phyloP scores from a whole-genome alignment of 2,113 vertebrate genomes.

The Muntiacus reevesi region DNA sequence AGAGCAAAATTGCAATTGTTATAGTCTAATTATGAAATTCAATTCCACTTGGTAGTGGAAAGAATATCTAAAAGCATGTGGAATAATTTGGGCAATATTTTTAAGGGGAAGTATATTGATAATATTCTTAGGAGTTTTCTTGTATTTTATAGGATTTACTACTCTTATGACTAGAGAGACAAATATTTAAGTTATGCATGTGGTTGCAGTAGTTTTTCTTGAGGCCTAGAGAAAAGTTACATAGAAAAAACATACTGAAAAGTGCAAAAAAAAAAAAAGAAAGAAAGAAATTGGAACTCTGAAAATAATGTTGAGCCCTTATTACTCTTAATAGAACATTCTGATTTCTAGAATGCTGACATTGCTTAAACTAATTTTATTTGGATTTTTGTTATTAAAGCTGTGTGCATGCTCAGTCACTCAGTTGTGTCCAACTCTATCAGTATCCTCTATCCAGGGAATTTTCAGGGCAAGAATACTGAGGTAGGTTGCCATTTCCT shows the following conservation, averaged over 20 bases:
- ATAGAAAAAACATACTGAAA: not conserved
- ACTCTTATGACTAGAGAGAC: not conserved
- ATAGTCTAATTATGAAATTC: not conserved
- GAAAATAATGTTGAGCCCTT: not conserved
- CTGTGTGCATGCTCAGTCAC: rapidly evolving
- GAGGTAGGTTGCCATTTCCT: not conserved
- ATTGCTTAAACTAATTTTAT: not conserved
- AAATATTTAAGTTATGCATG: not conserved
- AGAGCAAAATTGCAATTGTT: not conserved
- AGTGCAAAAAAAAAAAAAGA: not conserved
- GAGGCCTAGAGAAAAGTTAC: not conserved
- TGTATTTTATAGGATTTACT: not conserved
- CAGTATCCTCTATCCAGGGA: not conserved
- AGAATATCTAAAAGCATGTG: not conserved
- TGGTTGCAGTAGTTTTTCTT: not conserved
- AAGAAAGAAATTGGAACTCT: not conserved
- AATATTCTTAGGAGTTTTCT: not conserved
- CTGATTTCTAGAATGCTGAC: not conserved
- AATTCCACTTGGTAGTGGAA: not conserved
- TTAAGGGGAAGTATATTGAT: not conserved
- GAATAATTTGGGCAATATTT: not conserved
- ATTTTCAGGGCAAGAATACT: rapidly evolving
- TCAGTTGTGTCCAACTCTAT: not conserved
- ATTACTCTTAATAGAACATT: not conserved
- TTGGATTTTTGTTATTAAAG: not conserved